Percentiles rank a stretch among this genome's conserved stretches.
Conservation (phyloP, 37 sponge, comb jelly and placozoan genomes). For the Chondrilla cf. caribensis region DNA sequence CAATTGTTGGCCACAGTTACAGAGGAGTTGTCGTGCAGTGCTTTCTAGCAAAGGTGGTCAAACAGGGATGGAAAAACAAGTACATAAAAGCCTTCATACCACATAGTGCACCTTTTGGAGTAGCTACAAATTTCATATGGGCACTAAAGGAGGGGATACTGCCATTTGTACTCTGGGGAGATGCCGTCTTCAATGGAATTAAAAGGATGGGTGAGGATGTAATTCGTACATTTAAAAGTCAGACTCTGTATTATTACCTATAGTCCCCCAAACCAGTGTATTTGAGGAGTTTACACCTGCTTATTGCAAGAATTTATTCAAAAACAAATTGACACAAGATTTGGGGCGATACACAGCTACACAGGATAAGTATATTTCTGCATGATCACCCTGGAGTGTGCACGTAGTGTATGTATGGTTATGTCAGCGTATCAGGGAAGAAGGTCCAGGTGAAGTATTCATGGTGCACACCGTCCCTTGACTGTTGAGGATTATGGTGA, state of each 20-base stretch:
- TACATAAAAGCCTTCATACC: constrained; percentile 54
- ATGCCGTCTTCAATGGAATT: not conserved
- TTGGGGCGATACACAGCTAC: no score
- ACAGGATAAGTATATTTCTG: constrained; percentile 69
- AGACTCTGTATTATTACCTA: constrained; percentile 1
- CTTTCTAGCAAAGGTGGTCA: constrained; percentile 45
- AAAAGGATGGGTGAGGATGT: not conserved
- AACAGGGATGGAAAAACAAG: constrained; percentile 52
- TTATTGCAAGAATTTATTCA: no score
- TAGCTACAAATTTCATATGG: not conserved
- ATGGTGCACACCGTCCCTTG: not conserved
- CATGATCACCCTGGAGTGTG: constrained; percentile 52
- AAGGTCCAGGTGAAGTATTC: no score
- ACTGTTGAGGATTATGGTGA: constrained; percentile 56
- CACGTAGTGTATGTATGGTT: constrained; percentile 62
- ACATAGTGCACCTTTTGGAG: constrained; percentile 46
- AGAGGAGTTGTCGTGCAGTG: constrained; percentile 37
- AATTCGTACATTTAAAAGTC: not conserved
- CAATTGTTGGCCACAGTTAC: constrained; percentile 50
- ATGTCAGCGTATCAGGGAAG: no score
- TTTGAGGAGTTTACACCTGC: no score
- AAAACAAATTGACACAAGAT: no score
- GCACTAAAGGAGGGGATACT: not conserved
- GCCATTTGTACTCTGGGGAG: not conserved
- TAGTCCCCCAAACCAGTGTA: constrained; percentile 51